Percentiles rank a stretch among this genome's conserved stretches.
These are phyloP conservation scores for Agonopterix heracliana DNA, from an alignment of 2,888 invertebrate genomes.

Conservation along the genomic window DNA sequence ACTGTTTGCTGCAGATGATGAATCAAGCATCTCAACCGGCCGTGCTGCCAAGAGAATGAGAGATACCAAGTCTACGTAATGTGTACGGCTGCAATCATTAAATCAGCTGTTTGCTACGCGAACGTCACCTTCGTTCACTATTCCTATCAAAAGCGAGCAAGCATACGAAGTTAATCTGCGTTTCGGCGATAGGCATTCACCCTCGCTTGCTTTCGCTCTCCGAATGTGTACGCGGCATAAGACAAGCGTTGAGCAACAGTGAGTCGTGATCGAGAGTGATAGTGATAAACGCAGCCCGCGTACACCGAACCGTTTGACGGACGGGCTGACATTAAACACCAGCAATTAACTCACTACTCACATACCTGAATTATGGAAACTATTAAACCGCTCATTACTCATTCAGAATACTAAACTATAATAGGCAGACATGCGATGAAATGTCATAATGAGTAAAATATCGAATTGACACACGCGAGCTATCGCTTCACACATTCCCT, in stretches of 20 bases:
- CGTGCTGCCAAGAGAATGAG: no score
- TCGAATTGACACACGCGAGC: conserved; percentile 57
- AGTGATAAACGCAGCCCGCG: conserved; percentile 41
- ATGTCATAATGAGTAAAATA: conserved; percentile 57
- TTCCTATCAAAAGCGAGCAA: no score
- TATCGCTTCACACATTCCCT: conserved; percentile 53
- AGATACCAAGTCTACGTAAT: no score
- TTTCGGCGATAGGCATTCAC: no score
- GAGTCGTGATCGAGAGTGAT: conserved; percentile 35
- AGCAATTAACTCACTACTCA: conserved; percentile 39
- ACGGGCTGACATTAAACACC: conserved; percentile 39
- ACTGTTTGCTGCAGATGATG: no score
- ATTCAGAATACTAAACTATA: conserved; percentile 62
- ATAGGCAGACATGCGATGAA: conserved; percentile 52
- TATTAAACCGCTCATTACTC: conserved; percentile 49
- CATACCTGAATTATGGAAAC: conserved; percentile 57
- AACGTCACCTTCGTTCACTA: no score
- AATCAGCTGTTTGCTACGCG: no score
- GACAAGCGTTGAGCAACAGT: conserved; percentile 19
- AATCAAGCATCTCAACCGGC: no score
- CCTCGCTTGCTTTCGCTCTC: no score
- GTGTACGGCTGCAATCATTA: no score
- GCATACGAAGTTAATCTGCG: no score
- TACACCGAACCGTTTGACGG: conserved; percentile 36
- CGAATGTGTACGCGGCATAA: no score